A percentile compares a stretch with the other conserved stretches of the same genome.
Evolutionary conservation across 2,888 invertebrate genomes (phyloP).

Genomic region (Hedya salicella): DNA sequence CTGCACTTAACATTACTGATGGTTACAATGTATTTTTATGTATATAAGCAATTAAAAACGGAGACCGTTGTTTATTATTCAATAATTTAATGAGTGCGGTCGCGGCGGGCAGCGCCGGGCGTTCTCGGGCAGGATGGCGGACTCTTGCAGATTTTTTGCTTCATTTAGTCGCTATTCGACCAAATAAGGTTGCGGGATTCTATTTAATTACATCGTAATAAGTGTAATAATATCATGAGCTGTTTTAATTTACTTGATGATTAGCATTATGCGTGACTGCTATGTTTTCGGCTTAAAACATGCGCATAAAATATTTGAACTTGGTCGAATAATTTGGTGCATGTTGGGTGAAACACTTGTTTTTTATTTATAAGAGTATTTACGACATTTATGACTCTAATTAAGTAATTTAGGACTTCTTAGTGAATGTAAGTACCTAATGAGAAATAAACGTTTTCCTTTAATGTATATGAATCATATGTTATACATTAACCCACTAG

Average conservation of each 20-base stretch:
- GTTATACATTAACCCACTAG: too few species aligned
- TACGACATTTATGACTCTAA: too few species aligned
- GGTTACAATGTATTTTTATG: conserved; percentile 60
- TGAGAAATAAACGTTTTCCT: too few species aligned
- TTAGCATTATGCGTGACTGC: conserved; percentile 51
- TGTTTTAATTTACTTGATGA: conserved; percentile 63
- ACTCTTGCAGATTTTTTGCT: conserved; percentile 60
- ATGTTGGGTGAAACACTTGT: background rate
- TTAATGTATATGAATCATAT: too few species aligned
- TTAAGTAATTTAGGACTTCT: too few species aligned
- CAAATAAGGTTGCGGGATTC: conserved; percentile 69
- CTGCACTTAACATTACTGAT: conserved; percentile 17
- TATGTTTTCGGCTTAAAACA: conserved; percentile 55
- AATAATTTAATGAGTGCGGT: conserved; percentile 62
- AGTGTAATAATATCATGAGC: conserved; percentile 73
- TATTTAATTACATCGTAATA: conserved; percentile 78
- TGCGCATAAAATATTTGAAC: conserved; percentile 53
- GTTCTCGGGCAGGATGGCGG: conserved; percentile 47
- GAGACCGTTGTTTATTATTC: conserved; percentile 61
- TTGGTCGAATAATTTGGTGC: background rate
- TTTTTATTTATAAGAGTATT: too few species aligned
- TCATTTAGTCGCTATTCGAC: conserved; percentile 57
- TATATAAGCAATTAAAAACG: conserved; percentile 67
- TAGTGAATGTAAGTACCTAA: too few species aligned
- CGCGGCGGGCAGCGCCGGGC: conserved; percentile 43